A percentile compares a stretch with the other conserved stretches of the same genome.
Conservation (phyloP, 2,888 invertebrate species). For the Oscheius myriophilus region DNA sequence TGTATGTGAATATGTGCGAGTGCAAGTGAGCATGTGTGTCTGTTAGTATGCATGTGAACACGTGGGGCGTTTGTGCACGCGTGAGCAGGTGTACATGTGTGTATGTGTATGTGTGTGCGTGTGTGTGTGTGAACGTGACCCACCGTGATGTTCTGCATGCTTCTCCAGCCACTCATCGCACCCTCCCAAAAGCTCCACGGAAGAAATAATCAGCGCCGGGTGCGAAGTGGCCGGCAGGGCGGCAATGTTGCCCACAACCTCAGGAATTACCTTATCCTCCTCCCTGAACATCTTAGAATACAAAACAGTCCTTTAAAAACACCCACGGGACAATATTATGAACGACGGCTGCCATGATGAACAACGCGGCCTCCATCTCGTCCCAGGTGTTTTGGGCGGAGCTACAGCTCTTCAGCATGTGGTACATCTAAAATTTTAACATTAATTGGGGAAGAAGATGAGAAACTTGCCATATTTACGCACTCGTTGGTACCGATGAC, state of each 20-base stretch:
- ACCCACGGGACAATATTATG: constrained; percentile 88
- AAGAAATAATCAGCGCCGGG: constrained; percentile 85
- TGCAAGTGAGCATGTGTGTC: no score
- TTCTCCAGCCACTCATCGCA: constrained; percentile 90
- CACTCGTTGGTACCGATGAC: constrained; percentile 91
- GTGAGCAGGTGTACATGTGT: no score
- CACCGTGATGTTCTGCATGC: constrained; percentile 79
- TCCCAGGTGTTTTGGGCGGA: constrained; percentile 79
- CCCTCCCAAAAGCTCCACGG: constrained; percentile 77
- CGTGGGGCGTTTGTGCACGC: no score
- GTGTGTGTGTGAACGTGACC: background rate
- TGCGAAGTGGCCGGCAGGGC: constrained; percentile 84
- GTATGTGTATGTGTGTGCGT: background rate
- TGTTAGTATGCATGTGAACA: background rate
- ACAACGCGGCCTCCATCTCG: constrained; percentile 89
- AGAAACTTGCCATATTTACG: constrained; percentile 74
- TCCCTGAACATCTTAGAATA: constrained; percentile 76
- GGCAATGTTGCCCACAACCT: constrained; percentile 89
- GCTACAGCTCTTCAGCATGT: constrained; percentile 72
- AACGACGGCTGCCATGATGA: constrained; percentile 83
- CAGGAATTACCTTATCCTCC: constrained; percentile 90
- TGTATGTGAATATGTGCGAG: no score
- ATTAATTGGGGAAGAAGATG: constrained; percentile 1
- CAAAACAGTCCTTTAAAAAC: background rate
- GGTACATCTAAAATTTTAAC: constrained; percentile 19